Percentiles rank a stretch among this genome's conserved stretches.
These are phyloP conservation scores for Holacanthus passer DNA, from an alignment of 2,113 vertebrate genomes.

Conservation along the genomic window DNA sequence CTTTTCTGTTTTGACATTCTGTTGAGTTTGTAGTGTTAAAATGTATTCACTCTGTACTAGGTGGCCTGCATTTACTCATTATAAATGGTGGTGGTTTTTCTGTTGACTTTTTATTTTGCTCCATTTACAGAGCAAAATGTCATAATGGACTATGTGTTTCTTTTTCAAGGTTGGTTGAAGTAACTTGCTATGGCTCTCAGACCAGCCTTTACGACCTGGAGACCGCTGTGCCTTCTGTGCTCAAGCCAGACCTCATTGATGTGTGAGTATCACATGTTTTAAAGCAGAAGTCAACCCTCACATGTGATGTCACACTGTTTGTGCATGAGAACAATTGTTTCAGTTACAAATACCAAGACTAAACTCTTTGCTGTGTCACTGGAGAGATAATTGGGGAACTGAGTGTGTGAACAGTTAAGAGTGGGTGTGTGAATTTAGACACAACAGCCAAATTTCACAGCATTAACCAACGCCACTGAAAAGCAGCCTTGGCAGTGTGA, in stretches of 20 bases:
- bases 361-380: not conserved
- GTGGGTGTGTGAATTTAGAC: not conserved
- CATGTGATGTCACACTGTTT: not conserved
- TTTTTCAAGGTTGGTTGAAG: slow-evolving; percentile 91
- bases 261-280: slow-evolving; percentile 90
- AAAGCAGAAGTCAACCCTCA: not conserved
- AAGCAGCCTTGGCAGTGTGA: not conserved
- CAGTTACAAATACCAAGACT: not conserved
- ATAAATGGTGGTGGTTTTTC: not conserved
- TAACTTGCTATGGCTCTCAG: slow-evolving; percentile 95
- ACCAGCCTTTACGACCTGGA: slow-evolving; percentile 97
- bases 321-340: not conserved
- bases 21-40: not conserved
- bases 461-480: not conserved
- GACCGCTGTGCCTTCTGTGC: slow-evolving; percentile 95
- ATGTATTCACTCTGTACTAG: not conserved
- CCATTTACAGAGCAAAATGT: not conserved
- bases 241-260: slow-evolving; percentile 97
- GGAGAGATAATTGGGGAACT: not conserved
- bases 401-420: not conserved
- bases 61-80: not conserved
- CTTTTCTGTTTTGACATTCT: slow-evolving; percentile 15
- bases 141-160: not conserved
- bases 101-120: not conserved
- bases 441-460: not conserved